Percentiles rank a stretch among this genome's conserved stretches.
Evolutionary conservation across 2,888 invertebrate genomes (phyloP).

Genomic region (Caenorhabditis sinica): DNA sequence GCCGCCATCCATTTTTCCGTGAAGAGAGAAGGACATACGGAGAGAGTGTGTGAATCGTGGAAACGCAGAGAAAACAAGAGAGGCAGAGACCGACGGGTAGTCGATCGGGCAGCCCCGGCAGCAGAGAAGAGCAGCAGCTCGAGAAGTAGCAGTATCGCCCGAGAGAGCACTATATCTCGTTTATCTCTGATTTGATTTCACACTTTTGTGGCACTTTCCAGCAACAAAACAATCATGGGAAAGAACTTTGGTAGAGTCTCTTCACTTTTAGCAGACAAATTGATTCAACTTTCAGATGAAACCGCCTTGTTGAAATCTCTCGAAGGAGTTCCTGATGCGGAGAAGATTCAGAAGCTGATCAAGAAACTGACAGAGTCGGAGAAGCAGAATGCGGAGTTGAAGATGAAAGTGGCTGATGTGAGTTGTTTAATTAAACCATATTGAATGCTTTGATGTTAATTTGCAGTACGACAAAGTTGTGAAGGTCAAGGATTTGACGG

Average conservation of each 20-base stretch:
- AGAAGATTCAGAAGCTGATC: constrained; percentile 66
- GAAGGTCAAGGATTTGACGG: constrained; percentile 67
- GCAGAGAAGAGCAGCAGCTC: constrained; percentile 15
- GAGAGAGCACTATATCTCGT: constrained; percentile 37
- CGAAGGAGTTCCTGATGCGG: constrained; percentile 64
- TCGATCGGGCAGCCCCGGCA: constrained; percentile 44
- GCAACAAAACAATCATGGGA: neutral
- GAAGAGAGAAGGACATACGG: constrained; percentile 9
- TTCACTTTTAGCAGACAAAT: neutral
- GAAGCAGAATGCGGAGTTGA: constrained; percentile 54
- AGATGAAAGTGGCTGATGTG: constrained; percentile 58
- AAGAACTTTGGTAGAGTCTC: neutral
- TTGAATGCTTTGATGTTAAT: neutral
- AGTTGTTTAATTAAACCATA: neutral
- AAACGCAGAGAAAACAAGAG: constrained; percentile 20
- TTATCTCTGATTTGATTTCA: constrained; percentile 36
- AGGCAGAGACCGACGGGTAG: constrained; percentile 18
- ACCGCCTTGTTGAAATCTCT: constrained; percentile 63
- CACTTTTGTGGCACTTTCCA: constrained; percentile 19
- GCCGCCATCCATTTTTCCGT: constrained; percentile 30
- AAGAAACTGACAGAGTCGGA: constrained; percentile 64
- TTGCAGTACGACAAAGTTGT: constrained; percentile 69
- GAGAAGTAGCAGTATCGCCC: constrained; percentile 12
- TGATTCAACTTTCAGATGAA: constrained; percentile 49
- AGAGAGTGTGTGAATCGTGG: constrained; percentile 46